phyloP scores from a whole-genome alignment of 2,113 vertebrate genomes.

The Pipa parva region DNA sequence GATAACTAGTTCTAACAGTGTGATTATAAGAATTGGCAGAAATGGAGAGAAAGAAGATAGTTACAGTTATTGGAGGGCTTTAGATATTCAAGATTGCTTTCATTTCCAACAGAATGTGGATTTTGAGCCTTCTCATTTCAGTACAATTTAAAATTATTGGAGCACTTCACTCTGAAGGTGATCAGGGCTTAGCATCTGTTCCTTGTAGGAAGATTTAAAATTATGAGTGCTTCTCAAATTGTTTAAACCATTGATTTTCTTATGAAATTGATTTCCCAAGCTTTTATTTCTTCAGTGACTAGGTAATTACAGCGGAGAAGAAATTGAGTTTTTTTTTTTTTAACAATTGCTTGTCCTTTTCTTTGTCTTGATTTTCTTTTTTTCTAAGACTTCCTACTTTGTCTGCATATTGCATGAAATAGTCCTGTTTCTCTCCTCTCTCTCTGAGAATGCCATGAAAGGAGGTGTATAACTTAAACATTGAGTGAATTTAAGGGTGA shows the following conservation, averaged over 20 bases:
- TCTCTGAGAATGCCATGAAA: not conserved
- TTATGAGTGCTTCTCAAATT: constrained; percentile 59
- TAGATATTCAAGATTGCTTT: constrained; percentile 50
- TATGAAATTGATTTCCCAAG: constrained; percentile 62
- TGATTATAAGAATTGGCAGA: constrained; percentile 21
- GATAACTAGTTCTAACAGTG: constrained; percentile 1
- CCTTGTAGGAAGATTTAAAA: constrained; percentile 54
- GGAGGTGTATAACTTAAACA: constrained; percentile 34
- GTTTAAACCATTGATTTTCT: constrained; percentile 70
- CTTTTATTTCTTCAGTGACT: constrained; percentile 59
- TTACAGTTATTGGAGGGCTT: constrained; percentile 47
- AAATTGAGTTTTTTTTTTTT: constrained; percentile 47
- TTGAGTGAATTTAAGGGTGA: constrained; percentile 65
- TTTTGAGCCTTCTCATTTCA: constrained; percentile 44
- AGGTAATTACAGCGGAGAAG: constrained; percentile 55
- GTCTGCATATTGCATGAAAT: not conserved
- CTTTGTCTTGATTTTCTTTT: constrained; percentile 24
- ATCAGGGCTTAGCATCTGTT: constrained; percentile 47
- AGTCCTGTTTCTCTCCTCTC: not conserved
- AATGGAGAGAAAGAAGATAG: constrained; percentile 2
- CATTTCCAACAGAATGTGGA: constrained; percentile 46
- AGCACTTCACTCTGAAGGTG: constrained; percentile 55
- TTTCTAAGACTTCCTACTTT: not conserved
- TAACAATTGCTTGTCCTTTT: constrained; percentile 40
- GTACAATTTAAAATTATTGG: constrained; percentile 56